phyloP scores from a whole-genome alignment of 1,140 invertebrate genomes.

The Carposina sasakii region DNA sequence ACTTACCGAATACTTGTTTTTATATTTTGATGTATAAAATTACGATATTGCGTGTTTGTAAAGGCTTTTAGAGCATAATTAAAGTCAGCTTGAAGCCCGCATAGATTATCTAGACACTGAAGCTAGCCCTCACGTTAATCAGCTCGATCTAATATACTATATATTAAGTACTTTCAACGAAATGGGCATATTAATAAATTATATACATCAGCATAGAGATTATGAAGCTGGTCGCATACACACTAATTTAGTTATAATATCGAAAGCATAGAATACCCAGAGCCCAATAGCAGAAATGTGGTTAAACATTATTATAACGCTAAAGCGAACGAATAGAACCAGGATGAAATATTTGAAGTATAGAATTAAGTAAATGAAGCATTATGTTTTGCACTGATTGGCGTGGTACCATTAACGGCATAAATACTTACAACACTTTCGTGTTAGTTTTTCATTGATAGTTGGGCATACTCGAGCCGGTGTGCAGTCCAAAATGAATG shows the following conservation, averaged over 20 bases:
- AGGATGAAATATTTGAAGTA: too few species aligned
- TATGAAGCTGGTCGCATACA: conserved; percentile 71
- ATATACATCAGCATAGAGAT: conserved; percentile 68
- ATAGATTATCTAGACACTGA: conserved; percentile 70
- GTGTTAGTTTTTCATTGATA: conserved; percentile 44
- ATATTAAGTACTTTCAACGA: conserved; percentile 57
- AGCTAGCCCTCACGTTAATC: conserved; percentile 65
- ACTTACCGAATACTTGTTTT: neutral
- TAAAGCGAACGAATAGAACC: conserved; percentile 69
- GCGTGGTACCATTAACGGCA: conserved; percentile 54
- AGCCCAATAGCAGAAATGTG: conserved; percentile 65
- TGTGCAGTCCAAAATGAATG: conserved; percentile 45
- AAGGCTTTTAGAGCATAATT: conserved; percentile 44
- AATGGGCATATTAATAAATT: too few species aligned
- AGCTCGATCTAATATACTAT: conserved; percentile 69
- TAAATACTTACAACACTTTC: conserved; percentile 66
- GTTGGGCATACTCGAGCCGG: conserved; percentile 38
- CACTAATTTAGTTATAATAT: conserved; percentile 63
- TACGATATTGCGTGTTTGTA: too few species aligned
- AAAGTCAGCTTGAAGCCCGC: conserved; percentile 68
- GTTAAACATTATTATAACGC: conserved; percentile 64
- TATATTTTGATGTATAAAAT: too few species aligned
- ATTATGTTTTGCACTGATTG: conserved; percentile 58
- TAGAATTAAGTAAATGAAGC: conserved; percentile 64
- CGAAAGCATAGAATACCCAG: conserved; percentile 70